These are phyloP conservation scores for Acronicta leporina DNA, from an alignment of 2,888 invertebrate genomes.

Conservation along the genomic window DNA sequence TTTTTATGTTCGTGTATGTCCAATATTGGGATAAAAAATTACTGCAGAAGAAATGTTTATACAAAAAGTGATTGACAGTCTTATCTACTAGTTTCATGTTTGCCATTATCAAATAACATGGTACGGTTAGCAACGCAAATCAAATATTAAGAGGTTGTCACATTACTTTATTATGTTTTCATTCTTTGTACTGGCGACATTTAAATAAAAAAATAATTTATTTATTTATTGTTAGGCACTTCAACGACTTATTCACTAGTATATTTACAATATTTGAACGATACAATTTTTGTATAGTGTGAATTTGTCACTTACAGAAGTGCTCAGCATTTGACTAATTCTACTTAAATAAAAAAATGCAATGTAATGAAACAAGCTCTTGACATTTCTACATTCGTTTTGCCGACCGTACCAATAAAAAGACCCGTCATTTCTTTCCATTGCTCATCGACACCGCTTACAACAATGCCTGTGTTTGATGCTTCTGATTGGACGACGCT, in stretches of 20 bases:
- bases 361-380: constrained; percentile 3
- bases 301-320: too few species aligned
- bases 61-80: constrained; percentile 1
- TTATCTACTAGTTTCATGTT: constrained; percentile 31
- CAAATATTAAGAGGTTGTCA: constrained; percentile 2
- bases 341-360: too few species aligned
- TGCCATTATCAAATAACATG: constrained; percentile 15
- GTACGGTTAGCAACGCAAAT: constrained; percentile 40
- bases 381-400: neutral
- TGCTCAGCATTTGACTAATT: too few species aligned
- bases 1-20: constrained; percentile 23
- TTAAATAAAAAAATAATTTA: too few species aligned
- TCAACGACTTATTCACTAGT: too few species aligned
- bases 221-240: too few species aligned
- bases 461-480: constrained; percentile 67
- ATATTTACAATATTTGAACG: too few species aligned
- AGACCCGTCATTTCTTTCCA: constrained; percentile 70
- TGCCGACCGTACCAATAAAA: constrained; percentile 51
- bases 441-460: constrained; percentile 72
- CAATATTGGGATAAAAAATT: neutral
- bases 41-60: constrained; percentile 12
- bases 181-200: too few species aligned
- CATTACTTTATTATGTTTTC: neutral
- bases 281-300: too few species aligned
- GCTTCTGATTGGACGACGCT: constrained; percentile 67